Percentiles rank a stretch among this genome's conserved stretches.
These are phyloP conservation scores for Perca schrenkii DNA, from an alignment of 2,113 vertebrate genomes.

Conservation along the genomic window DNA sequence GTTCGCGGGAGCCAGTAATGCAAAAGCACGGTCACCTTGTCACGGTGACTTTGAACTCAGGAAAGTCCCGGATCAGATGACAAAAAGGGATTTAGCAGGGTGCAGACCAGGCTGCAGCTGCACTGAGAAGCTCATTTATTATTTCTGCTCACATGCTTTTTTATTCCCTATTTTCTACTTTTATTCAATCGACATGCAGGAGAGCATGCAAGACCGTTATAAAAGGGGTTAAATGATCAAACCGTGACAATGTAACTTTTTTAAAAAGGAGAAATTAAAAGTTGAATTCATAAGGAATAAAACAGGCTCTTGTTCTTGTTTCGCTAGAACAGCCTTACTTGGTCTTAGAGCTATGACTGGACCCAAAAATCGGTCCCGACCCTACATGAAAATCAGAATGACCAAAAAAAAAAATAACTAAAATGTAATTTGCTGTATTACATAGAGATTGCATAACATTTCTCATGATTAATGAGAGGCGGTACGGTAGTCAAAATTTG, in stretches of 20 bases:
- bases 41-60: constrained; percentile 17
- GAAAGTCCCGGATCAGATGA: constrained; percentile 47
- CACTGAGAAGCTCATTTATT: background rate
- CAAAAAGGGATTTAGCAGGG: constrained; percentile 10
- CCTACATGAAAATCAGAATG: too few relatives aligned
- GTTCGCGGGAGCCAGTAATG: constrained; percentile 22
- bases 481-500: too few relatives aligned
- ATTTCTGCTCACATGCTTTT: constrained; percentile 1
- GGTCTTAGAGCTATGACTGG: too few relatives aligned
- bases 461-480: too few relatives aligned
- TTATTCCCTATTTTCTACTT: background rate
- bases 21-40: constrained; percentile 40
- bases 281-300: background rate
- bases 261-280: background rate
- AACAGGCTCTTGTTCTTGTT: too few relatives aligned
- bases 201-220: background rate
- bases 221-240: background rate
- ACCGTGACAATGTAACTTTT: background rate
- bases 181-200: background rate
- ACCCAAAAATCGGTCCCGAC: too few relatives aligned
- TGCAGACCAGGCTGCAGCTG: background rate
- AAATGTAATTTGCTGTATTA: too few relatives aligned
- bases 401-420: too few relatives aligned
- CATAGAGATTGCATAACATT: too few relatives aligned
- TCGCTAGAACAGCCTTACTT: too few relatives aligned